Evolutionary conservation across 2,888 invertebrate species (phyloP).

Genomic region (Aleiodes leptofemur): DNA sequence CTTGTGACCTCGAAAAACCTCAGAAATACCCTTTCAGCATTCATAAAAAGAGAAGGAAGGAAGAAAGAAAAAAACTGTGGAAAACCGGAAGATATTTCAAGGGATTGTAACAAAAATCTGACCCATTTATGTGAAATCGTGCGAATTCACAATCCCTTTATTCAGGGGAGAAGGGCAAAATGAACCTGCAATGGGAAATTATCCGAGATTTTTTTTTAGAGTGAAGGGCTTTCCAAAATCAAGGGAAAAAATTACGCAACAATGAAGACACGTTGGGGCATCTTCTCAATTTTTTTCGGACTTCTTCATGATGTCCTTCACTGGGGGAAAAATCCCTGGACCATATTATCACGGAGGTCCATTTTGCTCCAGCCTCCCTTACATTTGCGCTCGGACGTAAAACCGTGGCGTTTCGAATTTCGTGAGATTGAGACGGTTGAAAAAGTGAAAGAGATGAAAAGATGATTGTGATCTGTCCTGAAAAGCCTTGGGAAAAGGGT

Average conservation of each 20-base stretch:
- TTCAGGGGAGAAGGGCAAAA: constrained; percentile 29
- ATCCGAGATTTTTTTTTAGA: no score
- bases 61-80: constrained; percentile 1
- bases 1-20: neutral
- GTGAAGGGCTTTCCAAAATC: no score
- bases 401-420: constrained; percentile 50
- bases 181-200: no score
- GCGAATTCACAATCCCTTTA: constrained; percentile 51
- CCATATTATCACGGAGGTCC: no score
- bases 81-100: constrained; percentile 39
- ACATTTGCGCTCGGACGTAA: constrained; percentile 47
- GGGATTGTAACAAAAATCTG: constrained; percentile 39
- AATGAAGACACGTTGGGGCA: no score
- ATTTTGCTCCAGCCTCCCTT: neutral
- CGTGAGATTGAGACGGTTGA: constrained; percentile 44
- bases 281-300: no score
- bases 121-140: constrained; percentile 61
- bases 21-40: neutral
- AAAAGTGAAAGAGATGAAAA: constrained; percentile 22
- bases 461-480: constrained; percentile 59
- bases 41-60: neutral
- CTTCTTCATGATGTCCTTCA: no score
- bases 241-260: no score
- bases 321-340: no score
- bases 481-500: constrained; percentile 39